Evolutionary conservation across 2,797 vertebrate genomes (phyloP), one percentile per base, ranked within the genome.

Genomic region (Fistularia tabacaria): DNA sequence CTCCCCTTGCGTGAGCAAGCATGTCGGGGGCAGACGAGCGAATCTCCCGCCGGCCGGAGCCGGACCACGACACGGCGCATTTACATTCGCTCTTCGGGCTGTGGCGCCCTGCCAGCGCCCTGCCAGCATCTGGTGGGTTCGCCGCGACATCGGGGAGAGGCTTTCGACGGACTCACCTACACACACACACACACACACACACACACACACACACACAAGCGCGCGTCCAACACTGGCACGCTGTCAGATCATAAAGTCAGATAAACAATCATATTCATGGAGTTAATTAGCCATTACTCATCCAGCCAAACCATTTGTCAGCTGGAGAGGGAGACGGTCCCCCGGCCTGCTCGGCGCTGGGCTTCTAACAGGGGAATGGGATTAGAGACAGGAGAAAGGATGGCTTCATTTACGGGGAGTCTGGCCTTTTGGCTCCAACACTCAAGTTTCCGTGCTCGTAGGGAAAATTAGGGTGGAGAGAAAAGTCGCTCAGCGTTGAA

Each of bases 271-370:
- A 68, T 66, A 80, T 80, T 77, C 62, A 62, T 69, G 54, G 48
- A 80, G 71, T 71, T 83, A 85, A 87, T 84, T 78, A 80, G 69
- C 70, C 69, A 73, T 85, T 78, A 80, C 69, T 74, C 55, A 68
- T 66, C 57, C 64, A 62, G 79, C 76, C 82, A 78, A 81, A 71
- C 7, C 25, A 54, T 68, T 73, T 57, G 42, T 61, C 70, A 59
- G 77, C 79, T 79, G 66, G 60, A 77, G 57, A 62, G 65, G 46
- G 45, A 71, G 62, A 59, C 51, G 46, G 66, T 51, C 50, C 60
- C 37, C 62, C 66, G 71, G 78, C 70, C 53, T 61, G 49, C 9
- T 39, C 54, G 55, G 64, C 47, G 39, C 59, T 66, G 64, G 41
- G 49, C 57, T 64, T 53, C 44, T 41, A 71, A 81, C 71, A 53